Evolutionary conservation across 92 coral and sea anemone species (phyloP).

Genomic region (Zoanthus solanderi): DNA sequence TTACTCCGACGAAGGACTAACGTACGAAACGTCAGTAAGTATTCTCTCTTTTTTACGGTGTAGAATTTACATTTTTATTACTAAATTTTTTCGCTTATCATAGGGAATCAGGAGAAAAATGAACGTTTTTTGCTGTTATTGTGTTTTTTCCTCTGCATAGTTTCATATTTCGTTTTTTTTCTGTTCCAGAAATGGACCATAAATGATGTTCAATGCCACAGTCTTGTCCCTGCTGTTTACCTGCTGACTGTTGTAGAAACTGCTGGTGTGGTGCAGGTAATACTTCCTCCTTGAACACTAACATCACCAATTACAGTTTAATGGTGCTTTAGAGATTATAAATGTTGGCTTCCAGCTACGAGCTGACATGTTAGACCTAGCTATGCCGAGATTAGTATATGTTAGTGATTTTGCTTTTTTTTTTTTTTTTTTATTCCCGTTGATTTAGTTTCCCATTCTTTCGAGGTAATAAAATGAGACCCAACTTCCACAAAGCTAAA

Average conservation of each 20-base stretch:
- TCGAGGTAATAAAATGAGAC: too few species aligned
- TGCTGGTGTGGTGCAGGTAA: constrained; percentile 2
- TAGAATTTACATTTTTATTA: too few species aligned
- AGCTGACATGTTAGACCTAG: too few species aligned
- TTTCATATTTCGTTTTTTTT: not conserved
- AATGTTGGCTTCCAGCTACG: too few species aligned
- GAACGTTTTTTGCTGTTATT: not conserved
- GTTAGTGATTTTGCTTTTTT: too few species aligned
- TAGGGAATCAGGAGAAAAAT: too few species aligned
- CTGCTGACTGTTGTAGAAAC: not conserved
- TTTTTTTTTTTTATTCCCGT: too few species aligned
- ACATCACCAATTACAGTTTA: not conserved
- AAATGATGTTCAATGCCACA: constrained; percentile 32
- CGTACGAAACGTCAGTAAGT: not conserved
- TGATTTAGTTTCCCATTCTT: too few species aligned
- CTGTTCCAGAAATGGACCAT: constrained; percentile 22
- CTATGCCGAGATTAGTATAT: too few species aligned
- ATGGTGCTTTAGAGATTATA: not conserved
- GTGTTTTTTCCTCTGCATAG: not conserved
- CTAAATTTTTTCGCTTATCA: too few species aligned
- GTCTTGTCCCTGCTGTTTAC: constrained; percentile 40
- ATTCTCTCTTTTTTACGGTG: not conserved
- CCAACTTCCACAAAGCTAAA: too few species aligned
- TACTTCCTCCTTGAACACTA: not conserved
- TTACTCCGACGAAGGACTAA: too few species aligned